Evolutionary conservation across 2,888 invertebrate species (phyloP).

Genomic region (Oegoconia quadripuncta): DNA sequence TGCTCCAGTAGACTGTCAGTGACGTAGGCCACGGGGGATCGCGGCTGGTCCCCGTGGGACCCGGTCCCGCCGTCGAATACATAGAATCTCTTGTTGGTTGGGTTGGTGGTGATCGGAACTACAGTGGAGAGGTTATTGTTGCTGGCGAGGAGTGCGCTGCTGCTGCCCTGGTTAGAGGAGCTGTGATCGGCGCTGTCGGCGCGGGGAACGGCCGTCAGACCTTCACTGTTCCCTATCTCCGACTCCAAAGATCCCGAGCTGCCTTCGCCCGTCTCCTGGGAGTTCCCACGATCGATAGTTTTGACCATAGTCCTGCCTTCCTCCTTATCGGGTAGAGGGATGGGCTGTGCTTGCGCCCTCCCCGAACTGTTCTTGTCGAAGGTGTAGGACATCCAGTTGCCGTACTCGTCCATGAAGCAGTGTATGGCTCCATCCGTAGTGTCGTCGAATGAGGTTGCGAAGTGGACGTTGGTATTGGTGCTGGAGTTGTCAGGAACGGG

Average conservation of each 20-base stretch:
- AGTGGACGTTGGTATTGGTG: conserved; percentile 73
- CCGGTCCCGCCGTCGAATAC: conserved; percentile 51
- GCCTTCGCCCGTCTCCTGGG: conserved; percentile 68
- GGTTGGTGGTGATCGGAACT: conserved; percentile 64
- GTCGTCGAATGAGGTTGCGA: conserved; percentile 90
- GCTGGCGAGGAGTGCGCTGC: conserved; percentile 67
- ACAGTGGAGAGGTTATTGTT: conserved; percentile 68
- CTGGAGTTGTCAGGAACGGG: conserved; percentile 42
- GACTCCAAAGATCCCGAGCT: conserved; percentile 73
- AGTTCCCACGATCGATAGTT: conserved; percentile 54
- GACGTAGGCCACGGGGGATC: conserved; percentile 69
- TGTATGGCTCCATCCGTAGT: conserved; percentile 91
- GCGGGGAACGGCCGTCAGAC: conserved; percentile 54
- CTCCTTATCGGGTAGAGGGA: conserved; percentile 55
- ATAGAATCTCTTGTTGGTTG: conserved; percentile 54
- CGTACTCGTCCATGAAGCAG: conserved; percentile 91
- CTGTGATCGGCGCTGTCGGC: conserved; percentile 69
- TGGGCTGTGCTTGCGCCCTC: conserved; percentile 60
- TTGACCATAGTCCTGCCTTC: conserved; percentile 48
- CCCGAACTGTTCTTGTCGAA: conserved; percentile 88
- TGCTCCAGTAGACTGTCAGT: conserved; percentile 71
- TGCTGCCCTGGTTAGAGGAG: conserved; percentile 74
- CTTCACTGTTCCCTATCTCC: conserved; percentile 61
- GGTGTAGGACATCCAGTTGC: conserved; percentile 90
- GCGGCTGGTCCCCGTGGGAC: conserved; percentile 55